Evolutionary conservation across 1,140 invertebrate genomes (phyloP), one percentile per base, ranked within the genome.

Genomic region (Holotrichia oblita): DNA sequence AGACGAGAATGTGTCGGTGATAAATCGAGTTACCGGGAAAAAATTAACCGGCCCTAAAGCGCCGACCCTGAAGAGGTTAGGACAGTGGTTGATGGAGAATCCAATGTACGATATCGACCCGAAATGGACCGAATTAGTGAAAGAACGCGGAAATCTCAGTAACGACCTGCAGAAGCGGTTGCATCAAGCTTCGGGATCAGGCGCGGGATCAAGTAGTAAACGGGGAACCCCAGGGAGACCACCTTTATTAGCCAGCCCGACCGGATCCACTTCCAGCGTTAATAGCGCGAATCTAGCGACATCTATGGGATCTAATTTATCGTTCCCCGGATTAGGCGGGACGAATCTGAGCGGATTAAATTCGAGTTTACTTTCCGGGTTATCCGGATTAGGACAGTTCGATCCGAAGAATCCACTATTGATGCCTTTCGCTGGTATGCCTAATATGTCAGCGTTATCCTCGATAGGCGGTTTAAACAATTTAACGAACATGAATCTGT

Each of bases 101-200:
- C 96, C 97, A 10, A 94, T 96, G 91, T 99, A 96, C 87, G 97
- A 99, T 86, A 97, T 99, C 17, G 98, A 99, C 89, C 95, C 97
- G 3, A 98, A 98, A 85, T 99, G 97, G 97, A 94, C 96, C 0
- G 96, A 98, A 82, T 89, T 98, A 79, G 95, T 98, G 14, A 96
- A 96, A 86, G 94, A 96, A 86, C 91, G 94, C 80, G 94, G 94
- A 0, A 94, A 95, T 86, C 87, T 96, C 61, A 93, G 95, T 9
- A 92, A 94, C 83, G 94, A 95, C 82, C 83, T 94, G 72, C 90
- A 93, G 82, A 93, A 93, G 80, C 89, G 95, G 59, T 87, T 94
- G 8, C 34, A 74, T 6, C 27, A 34, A 9, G 41, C 73, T 3
- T 41, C 82, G 85, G 80, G 78, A 87, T 80, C 72, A 88, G 90